Evolutionary conservation across 2,888 invertebrate genomes (phyloP), one percentile per base, ranked within the genome.

Genomic region (Caenorhabditis japonica): DNA sequence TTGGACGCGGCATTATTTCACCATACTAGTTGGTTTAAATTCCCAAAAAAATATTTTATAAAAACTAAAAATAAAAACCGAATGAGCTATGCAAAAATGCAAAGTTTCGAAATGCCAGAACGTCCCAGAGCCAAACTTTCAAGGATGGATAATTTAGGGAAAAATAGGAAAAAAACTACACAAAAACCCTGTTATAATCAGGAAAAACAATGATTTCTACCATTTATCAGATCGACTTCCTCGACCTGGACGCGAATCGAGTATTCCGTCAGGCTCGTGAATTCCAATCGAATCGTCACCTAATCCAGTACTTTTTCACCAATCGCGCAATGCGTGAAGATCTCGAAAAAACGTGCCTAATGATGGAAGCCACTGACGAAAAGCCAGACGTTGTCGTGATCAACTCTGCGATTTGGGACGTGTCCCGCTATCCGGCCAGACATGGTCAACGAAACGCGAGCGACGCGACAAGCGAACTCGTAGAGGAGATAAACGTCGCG

Each of bases 331-430:
- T 81, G 74, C 53, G 78, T 44, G 70, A 77, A 17, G 80, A 81
- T 38, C 59, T 77, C 17, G 79, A 79, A 17, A 64, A 62, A 30
- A 44, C 69, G 23, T 36, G 79, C 4, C 25, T 72, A 33, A 33
- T 66, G 39, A 66, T 76, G 5, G 52, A 61, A 13, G 55, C 56
- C 2, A 46, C 36, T 7, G 66, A 71, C 25, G 81, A 79, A 39
- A 72, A 47, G 33, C 81, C 81, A 0, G 81, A 79, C 43, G 58
- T 81, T 3, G 51, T 81, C 10, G 39, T 81, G 12, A 60, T 81
- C 30, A 79, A 81, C 47, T 77, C 77, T 15, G 74, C 76, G 5
- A 68, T 81, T 44, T 81, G 81, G 81, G 81, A 81, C 51, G 41
- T 81, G 23, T 79, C 81, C 3, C 60, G 79, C 55, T 81, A 43